Evolutionary conservation across 2,113 vertebrate genomes (phyloP), one percentile per base, ranked within the genome.

Genomic region (Bathybates hornii): DNA sequence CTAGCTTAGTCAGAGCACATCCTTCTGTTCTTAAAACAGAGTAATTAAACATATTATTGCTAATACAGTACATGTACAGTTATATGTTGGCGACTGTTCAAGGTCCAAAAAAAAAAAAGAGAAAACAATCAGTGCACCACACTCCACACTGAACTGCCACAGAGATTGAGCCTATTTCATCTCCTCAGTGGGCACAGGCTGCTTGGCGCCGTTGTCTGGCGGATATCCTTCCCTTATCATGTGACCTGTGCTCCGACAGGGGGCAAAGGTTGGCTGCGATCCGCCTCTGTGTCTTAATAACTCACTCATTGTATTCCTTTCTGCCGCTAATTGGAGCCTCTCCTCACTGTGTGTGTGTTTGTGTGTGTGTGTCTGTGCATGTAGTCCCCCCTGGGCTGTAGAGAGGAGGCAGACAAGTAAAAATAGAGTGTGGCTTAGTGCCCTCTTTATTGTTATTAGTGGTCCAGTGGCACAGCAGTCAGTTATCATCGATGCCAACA

Each of bases 281-380:
- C 96, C 87, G 85, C 94, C 96, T 95, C 96, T 95, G 94, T 96
- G 96, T 97, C 97, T 97, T 98, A 98, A 97, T 98, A 97, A 97
- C 96, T 98, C 96, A 98, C 94, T 96, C 97, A 97, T 97, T 97
- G 96, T 91, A 89, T 96, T 97, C 94, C 92, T 97, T 95, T 95
- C 96, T 95, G 94, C 92, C 93, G 95, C 96, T 97, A 97, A 97
- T 98, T 97, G 97, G 96, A 97, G 96, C 95, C 96, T 94, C 96
- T 94, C 95, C 96, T 89, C 53, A 71, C 89, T 87, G 50, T 63
- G 68, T 87, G 71, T 76, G 56, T 80, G 81, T 87, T 73, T 91
- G 52, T 84, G 57, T 85, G 81, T 90, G 4, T 87, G 85, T 85
- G 88, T 90, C 5, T 89, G 34, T 87, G 91, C 61, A 21, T 90